Evolutionary conservation across 2,113 vertebrate species (phyloP).

Genomic region (Apteryx owenii): DNA sequence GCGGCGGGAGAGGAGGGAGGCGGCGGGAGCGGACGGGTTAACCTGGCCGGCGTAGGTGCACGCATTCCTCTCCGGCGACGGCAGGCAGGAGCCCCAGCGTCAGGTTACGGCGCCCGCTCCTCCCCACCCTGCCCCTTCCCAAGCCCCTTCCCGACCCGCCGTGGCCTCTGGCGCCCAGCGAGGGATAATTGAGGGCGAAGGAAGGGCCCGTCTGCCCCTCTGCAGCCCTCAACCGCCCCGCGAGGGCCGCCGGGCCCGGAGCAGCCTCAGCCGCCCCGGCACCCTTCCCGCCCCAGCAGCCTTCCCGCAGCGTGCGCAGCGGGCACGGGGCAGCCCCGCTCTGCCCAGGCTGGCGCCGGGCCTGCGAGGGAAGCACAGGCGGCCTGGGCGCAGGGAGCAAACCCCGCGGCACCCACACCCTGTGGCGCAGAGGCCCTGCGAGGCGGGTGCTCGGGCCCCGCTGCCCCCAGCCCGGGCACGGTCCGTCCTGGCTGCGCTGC

Average conservation of each 20-base stretch:
- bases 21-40: background rate
- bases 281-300: background rate
- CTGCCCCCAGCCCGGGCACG: too few species aligned
- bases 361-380: too few species aligned
- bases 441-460: too few species aligned
- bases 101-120: background rate
- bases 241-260: background rate
- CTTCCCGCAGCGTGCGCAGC: too few species aligned
- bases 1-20: rapidly evolving
- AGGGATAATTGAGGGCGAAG: background rate
- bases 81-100: background rate
- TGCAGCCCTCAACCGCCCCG: too few species aligned
- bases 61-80: conserved; percentile 17
- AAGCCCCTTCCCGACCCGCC: background rate
- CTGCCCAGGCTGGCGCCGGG: too few species aligned
- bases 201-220: background rate
- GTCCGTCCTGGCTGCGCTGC: too few species aligned
- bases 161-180: background rate
- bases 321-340: too few species aligned
- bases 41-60: background rate
- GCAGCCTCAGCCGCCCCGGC: background rate
- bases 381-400: too few species aligned
- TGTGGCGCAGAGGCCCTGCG: too few species aligned
- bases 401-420: too few species aligned
- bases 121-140: background rate